phyloP scores from a whole-genome alignment of 2,113 vertebrate genomes.

The Pelmatolapia mariae region DNA sequence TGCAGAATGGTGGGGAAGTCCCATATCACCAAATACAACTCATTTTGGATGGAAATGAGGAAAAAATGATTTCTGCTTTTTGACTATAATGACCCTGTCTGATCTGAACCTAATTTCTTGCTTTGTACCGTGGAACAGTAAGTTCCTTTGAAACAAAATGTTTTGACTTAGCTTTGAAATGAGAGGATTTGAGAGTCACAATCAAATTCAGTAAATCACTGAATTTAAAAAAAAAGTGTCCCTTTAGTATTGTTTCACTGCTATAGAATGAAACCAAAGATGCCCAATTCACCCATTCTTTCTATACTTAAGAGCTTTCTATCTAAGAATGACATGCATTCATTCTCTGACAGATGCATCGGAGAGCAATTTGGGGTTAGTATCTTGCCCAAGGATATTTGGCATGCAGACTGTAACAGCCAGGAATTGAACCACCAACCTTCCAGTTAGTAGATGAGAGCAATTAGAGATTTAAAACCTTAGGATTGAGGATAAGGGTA shows the following conservation, averaged over 20 bases:
- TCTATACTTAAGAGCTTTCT: neutral
- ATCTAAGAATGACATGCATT: neutral
- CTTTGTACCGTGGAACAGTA: neutral
- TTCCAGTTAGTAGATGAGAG: neutral
- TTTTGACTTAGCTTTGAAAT: neutral
- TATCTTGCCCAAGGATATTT: neutral
- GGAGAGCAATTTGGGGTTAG: neutral
- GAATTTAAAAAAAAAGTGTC: neutral
- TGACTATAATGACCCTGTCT: neutral
- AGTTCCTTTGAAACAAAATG: neutral
- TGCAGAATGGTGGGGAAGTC: neutral
- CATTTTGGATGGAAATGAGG: neutral
- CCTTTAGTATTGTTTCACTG: neutral
- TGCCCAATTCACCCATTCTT: neutral
- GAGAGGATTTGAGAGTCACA: neutral
- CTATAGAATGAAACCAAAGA: neutral
- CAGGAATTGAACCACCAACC: neutral
- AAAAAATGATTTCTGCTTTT: neutral
- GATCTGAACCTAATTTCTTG: neutral
- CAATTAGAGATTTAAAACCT: neutral
- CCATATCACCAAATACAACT: neutral
- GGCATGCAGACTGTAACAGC: neutral
- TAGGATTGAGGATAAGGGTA: neutral
- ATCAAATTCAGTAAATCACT: neutral
- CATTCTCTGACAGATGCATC: neutral